These are phyloP conservation scores for Myopa tessellatipennis DNA, from an alignment of 2,888 invertebrate species.

Conservation along the genomic window DNA sequence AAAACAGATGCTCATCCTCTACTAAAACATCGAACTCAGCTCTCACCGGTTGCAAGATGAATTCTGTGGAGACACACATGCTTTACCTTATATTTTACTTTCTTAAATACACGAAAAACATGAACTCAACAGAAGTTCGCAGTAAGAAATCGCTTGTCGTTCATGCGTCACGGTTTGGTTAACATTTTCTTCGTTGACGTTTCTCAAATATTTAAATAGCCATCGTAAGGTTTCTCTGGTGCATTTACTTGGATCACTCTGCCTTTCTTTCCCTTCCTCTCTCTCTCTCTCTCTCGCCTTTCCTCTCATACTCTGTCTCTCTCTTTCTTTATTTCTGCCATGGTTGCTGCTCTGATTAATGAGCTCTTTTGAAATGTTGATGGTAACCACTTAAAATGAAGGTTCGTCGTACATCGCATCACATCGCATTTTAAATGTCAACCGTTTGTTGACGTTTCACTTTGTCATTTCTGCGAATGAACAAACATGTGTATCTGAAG, in stretches of 20 bases:
- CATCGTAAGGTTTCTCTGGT: background rate
- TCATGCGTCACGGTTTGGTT: constrained; percentile 21
- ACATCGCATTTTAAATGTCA: constrained; percentile 65
- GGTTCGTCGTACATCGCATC: constrained; percentile 60
- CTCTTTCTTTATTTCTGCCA: background rate
- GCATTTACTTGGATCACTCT: background rate
- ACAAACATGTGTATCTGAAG: background rate
- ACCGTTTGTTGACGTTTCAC: constrained; percentile 42
- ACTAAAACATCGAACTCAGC: no score
- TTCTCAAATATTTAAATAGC: background rate
- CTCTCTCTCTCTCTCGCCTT: background rate
- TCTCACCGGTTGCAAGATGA: no score
- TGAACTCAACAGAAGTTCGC: background rate
- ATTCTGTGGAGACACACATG: no score
- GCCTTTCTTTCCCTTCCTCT: background rate
- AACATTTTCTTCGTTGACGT: background rate
- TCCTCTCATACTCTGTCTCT: no score
- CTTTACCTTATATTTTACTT: no score
- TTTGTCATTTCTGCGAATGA: constrained; percentile 16
- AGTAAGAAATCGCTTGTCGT: background rate
- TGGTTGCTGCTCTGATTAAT: constrained; percentile 44
- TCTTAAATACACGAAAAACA: no score
- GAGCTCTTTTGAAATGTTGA: constrained; percentile 49
- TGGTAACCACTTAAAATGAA: constrained; percentile 57
- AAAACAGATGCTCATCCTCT: no score